Evolutionary conservation across 2,888 invertebrate species (phyloP).

Genomic region (Tetropium fuscum): DNA sequence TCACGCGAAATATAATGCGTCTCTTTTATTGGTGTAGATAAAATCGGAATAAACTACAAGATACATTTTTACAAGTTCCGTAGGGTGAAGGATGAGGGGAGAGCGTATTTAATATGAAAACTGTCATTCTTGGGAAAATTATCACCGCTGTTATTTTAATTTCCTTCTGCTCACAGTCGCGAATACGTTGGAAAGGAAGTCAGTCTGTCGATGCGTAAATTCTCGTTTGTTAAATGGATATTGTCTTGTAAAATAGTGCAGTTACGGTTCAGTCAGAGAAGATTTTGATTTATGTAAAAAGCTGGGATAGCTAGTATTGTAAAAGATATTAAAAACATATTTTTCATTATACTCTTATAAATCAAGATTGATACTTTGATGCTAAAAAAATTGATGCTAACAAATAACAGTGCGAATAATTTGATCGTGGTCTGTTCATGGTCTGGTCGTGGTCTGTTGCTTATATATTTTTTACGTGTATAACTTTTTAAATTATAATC

Average conservation of each 20-base stretch:
- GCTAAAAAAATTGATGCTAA: too few relatives aligned
- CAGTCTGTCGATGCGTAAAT: conserved; percentile 10
- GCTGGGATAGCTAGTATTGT: too few relatives aligned
- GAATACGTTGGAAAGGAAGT: conserved; percentile 15
- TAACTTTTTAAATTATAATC: too few relatives aligned
- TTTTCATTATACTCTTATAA: too few relatives aligned
- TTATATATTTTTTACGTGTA: too few relatives aligned
- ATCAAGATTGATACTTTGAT: too few relatives aligned
- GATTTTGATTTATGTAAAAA: too few relatives aligned
- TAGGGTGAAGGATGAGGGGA: conserved; percentile 7
- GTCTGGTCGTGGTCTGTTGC: too few relatives aligned
- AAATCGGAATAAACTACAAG: conserved; percentile 24
- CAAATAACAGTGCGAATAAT: too few relatives aligned
- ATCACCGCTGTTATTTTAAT: conserved; percentile 40
- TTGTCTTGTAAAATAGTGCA: conserved; percentile 7
- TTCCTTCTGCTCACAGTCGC: conserved; percentile 26
- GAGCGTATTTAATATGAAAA: conserved; percentile 9
- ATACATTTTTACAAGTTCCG: conserved; percentile 17
- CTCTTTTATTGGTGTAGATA: conserved; percentile 10
- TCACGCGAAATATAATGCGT: conserved; percentile 9
- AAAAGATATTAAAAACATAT: too few relatives aligned
- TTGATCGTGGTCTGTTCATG: too few relatives aligned
- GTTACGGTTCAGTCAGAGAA: too few relatives aligned
- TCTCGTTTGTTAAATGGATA: conserved; percentile 20
- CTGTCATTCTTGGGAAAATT: conserved; percentile 39